Percentiles rank a stretch among this genome's conserved stretches.
Evolutionary conservation across 2,113 vertebrate genomes (phyloP).

Genomic region (Sprattus sprattus): DNA sequence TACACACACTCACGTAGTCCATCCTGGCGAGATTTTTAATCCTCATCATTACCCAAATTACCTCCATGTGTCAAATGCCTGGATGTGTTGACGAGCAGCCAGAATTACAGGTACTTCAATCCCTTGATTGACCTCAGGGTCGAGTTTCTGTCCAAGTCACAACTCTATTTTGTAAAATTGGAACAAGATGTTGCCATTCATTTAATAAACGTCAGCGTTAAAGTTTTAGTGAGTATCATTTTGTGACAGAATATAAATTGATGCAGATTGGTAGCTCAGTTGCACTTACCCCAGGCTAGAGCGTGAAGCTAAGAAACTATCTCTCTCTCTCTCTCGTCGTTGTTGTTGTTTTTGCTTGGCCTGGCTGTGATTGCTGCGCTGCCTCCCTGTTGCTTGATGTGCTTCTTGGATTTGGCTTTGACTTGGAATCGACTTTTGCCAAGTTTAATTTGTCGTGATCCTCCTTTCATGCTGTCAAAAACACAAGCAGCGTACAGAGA

Average conservation of each 20-base stretch:
- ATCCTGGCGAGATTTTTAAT: background rate
- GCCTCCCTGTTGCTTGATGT: background rate
- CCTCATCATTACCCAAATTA: slow-evolving; percentile 15
- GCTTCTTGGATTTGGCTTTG: background rate
- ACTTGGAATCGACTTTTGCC: background rate
- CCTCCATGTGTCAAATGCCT: background rate
- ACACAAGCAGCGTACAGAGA: background rate
- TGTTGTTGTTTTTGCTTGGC: background rate
- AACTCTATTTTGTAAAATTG: background rate
- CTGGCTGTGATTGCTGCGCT: background rate
- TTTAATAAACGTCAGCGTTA: background rate
- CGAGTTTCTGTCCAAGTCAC: background rate
- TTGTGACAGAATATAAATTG: background rate
- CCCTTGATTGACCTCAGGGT: background rate
- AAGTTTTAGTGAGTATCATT: background rate
- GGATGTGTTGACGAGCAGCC: background rate
- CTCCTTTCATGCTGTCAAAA: background rate
- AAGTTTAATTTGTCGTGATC: background rate
- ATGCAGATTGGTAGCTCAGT: background rate
- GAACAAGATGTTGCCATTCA: background rate
- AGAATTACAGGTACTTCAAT: background rate
- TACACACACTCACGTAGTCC: background rate
- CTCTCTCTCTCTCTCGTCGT: too few species aligned
- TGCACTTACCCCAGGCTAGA: background rate
- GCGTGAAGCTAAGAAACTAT: background rate